A percentile compares a stretch with the other conserved stretches of the same genome.
Evolutionary conservation across 2,888 invertebrate species (phyloP).

Genomic region (Tenthredo notha): DNA sequence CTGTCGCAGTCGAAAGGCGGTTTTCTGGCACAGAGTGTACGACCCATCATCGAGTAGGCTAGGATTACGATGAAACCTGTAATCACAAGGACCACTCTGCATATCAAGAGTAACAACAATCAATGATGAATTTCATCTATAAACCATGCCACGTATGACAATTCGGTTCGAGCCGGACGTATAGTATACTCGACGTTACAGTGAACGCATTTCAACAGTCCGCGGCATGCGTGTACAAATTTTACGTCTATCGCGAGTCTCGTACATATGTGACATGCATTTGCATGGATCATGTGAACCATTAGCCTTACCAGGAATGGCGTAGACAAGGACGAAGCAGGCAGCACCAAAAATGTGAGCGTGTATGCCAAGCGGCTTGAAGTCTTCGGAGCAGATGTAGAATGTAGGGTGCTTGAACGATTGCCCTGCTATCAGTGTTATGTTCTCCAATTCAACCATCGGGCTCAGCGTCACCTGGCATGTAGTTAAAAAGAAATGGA

Average conservation of each 20-base stretch:
- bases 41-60: conserved; percentile 86
- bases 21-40: conserved; percentile 84
- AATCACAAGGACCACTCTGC: conserved; percentile 63
- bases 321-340: conserved; percentile 88
- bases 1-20: conserved; percentile 85
- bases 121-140: background rate
- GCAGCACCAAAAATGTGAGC: conserved; percentile 84
- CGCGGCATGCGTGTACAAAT: background rate
- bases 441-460: conserved; percentile 62
- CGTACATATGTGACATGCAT: background rate
- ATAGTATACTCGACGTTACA: background rate
- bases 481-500: background rate
- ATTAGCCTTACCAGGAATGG: conserved; percentile 84
- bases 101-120: background rate
- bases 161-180: background rate
- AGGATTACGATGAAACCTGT: conserved; percentile 84
- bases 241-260: conserved; percentile 40
- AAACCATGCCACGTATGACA: background rate
- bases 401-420: conserved; percentile 73
- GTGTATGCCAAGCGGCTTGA: conserved; percentile 80
- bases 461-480: conserved; percentile 67
- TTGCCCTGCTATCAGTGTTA: conserved; percentile 61
- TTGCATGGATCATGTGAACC: background rate
- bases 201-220: background rate
- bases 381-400: conserved; percentile 84